phyloP scores from a whole-genome alignment of 2,888 invertebrate species.

The Nipponacmea schrenckii region DNA sequence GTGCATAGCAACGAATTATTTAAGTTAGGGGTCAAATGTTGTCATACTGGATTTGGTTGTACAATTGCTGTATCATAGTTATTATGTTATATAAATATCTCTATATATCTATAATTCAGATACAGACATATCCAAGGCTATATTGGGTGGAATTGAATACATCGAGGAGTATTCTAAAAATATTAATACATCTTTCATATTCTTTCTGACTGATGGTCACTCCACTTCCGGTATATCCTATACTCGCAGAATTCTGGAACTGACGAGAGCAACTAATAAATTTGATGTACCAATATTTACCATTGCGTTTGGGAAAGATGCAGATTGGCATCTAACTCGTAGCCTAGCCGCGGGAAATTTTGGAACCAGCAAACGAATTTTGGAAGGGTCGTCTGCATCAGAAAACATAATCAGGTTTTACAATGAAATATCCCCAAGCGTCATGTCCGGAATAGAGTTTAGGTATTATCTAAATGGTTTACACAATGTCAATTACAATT shows the following conservation, averaged over 20 bases:
- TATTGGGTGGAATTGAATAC: background rate
- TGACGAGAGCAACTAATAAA: constrained; percentile 30
- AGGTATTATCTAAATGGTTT: background rate
- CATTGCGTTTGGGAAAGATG: constrained; percentile 23
- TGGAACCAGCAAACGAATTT: background rate
- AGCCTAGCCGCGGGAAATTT: background rate
- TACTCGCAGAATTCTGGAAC: constrained; percentile 43
- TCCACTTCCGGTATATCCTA: constrained; percentile 22
- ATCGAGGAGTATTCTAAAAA: background rate
- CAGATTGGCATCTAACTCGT: background rate
- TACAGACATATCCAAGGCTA: background rate
- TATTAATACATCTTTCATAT: background rate
- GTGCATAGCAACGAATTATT: too few species aligned
- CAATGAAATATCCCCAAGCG: background rate
- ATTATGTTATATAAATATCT: too few species aligned
- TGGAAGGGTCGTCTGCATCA: background rate
- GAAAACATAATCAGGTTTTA: background rate
- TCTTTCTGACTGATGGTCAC: background rate
- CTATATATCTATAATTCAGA: background rate
- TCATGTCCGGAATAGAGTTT: background rate
- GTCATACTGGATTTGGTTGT: too few species aligned
- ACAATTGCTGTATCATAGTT: too few species aligned
- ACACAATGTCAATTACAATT: background rate
- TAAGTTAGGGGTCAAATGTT: too few species aligned
- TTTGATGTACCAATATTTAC: constrained; percentile 19